phyloP scores from a whole-genome alignment of 1,140 invertebrate genomes.

The Chelonus insularis region DNA sequence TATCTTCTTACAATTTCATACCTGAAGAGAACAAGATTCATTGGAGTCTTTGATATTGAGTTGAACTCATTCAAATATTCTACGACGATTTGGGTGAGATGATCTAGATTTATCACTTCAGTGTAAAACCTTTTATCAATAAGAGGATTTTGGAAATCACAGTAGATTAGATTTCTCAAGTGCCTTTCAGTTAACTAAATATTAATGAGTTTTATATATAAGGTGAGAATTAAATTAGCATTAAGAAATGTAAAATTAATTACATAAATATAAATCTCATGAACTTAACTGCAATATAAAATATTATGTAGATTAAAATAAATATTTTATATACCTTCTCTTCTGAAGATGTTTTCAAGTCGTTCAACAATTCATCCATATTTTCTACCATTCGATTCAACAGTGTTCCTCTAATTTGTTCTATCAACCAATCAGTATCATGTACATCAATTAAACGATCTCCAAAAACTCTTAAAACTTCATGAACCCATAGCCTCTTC shows the following conservation, averaged over 20 bases:
- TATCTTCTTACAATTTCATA: constrained; percentile 45
- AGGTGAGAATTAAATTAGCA: too few species aligned
- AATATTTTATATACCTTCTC: too few species aligned
- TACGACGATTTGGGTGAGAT: constrained; percentile 78
- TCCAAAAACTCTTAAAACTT: constrained; percentile 90
- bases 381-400: too few species aligned
- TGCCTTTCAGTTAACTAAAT: constrained; percentile 75
- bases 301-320: too few species aligned
- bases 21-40: constrained; percentile 94
- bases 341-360: too few species aligned
- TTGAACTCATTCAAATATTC: constrained; percentile 91
- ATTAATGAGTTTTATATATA: too few species aligned
- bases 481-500: constrained; percentile 82
- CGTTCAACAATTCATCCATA: too few species aligned
- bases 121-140: constrained; percentile 84
- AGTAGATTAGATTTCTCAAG: constrained; percentile 87
- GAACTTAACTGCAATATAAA: too few species aligned
- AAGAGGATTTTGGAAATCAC: constrained; percentile 93
- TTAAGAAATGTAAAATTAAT: too few species aligned
- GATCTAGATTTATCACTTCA: constrained; percentile 83
- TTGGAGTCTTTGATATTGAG: constrained; percentile 95
- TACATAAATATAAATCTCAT: too few species aligned
- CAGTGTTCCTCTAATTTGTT: too few species aligned
- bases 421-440: too few species aligned
- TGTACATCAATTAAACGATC: constrained; percentile 93